Percentiles rank a stretch among this genome's conserved stretches.
Conservation (phyloP, 2,888 invertebrate genomes). For the Cerastis rubricosa region DNA sequence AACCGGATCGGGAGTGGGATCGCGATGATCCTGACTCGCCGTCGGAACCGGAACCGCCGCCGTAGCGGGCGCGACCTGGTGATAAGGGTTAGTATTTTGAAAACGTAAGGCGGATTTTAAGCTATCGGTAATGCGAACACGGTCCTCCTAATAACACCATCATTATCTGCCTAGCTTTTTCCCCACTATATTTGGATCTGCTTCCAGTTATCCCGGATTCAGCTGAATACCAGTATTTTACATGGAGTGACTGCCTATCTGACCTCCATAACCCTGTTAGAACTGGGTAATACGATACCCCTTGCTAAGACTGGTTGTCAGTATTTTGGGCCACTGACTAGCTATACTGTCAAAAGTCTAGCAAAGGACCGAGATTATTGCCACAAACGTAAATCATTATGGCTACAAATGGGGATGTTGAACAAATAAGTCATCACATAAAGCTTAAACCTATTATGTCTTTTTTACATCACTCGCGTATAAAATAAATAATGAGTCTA, state of each 20-base stretch:
- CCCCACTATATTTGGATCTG: background rate
- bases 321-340: too few species aligned
- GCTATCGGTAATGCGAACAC: background rate
- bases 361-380: background rate
- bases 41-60: constrained; percentile 89
- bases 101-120: background rate
- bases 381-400: background rate
- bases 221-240: background rate
- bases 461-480: background rate
- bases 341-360: too few species aligned
- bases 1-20: constrained; percentile 89
- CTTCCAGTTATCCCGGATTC: background rate
- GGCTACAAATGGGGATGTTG: background rate
- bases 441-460: background rate
- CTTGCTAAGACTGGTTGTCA: too few species aligned
- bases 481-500: background rate
- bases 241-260: too few species aligned
- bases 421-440: background rate
- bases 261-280: too few species aligned
- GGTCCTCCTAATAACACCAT: background rate
- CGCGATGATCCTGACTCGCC: constrained; percentile 94
- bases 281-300: too few species aligned
- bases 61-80: constrained; percentile 93
- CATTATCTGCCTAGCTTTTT: background rate
- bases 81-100: background rate